phyloP scores from a whole-genome alignment of 2,888 invertebrate species.

The Amiota mariae region DNA sequence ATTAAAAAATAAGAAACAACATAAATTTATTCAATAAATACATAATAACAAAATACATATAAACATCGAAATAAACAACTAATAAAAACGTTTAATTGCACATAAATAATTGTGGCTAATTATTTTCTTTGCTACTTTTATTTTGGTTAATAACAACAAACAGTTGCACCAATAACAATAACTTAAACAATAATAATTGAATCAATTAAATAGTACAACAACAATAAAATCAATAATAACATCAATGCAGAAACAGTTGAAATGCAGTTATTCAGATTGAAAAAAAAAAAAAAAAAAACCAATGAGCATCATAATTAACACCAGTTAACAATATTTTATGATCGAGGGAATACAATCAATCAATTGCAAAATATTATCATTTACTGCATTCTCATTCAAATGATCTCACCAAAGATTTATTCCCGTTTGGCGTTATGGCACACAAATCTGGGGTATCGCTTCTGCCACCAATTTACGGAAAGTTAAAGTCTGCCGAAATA shows the following conservation, averaged over 20 bases:
- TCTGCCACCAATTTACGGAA: too few relatives aligned
- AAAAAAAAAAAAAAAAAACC: not conserved
- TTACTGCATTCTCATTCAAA: too few relatives aligned
- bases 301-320: too few relatives aligned
- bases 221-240: constrained; percentile 19
- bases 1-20: constrained; percentile 1
- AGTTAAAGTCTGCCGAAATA: too few relatives aligned
- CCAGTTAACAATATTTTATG: too few relatives aligned
- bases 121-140: not conserved
- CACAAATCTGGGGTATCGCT: too few relatives aligned
- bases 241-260: constrained; percentile 7
- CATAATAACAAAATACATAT: not conserved
- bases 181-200: not conserved
- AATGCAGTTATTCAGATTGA: not conserved
- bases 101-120: constrained; percentile 29
- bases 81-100: constrained; percentile 24
- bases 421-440: too few relatives aligned
- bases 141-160: too few relatives aligned
- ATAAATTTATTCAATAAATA: constrained; percentile 35
- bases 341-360: too few relatives aligned
- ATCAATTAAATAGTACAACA: constrained; percentile 13
- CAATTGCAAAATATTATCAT: too few relatives aligned
- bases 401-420: too few relatives aligned
- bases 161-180: constrained; percentile 12
- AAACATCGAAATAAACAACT: constrained; percentile 1